Base-by-base conservation (phyloP, 2,888 invertebrate species). In the Argyresthia goedartella region DNA sequence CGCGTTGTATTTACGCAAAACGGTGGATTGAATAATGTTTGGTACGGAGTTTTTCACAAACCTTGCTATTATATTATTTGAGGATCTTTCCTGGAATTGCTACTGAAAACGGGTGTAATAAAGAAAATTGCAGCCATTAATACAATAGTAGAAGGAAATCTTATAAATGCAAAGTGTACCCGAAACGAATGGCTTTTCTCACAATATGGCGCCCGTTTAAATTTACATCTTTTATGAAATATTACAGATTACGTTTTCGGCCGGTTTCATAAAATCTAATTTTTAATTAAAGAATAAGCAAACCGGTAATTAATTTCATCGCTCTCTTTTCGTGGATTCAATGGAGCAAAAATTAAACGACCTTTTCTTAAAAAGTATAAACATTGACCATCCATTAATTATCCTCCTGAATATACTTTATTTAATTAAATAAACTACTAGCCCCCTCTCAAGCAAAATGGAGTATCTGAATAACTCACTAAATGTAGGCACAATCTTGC, bases 171-270 rank as follows among this genome's bases (percentile, higher is more conserved):
- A 76, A 82, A 82, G 79, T 81, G 78, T 77, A 65, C 61, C 72
- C 67, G 62, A 73, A 81, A 77, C 71, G 73, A 73, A 76, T 78
- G 78, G 77, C 76, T 73, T 79, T 79, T 76, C 74, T 73, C 72
- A 73, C 84, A 85, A 81, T 84, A 84, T 80, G 84, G 81, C 73
- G 82, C 82, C 25, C 76, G 73, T 77, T 78, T 78, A 73, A 73
- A 81, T 82, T 79, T 81, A 75, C 82, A 81, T 84, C 76, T 81
- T 81, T 84, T 75, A 74, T 81, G 71, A 84, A 84, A 81, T 78
- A 80, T 82, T 78, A 73, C 73, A 70, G 81, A 81, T 80, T 76
- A 78, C 66, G 69, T 64, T 67, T 67, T 64, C 71, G 71, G 71
- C 68, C 70, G 72, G 2, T 77, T 78, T 73, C 73, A 70, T 73